Evolutionary conservation across 2,797 vertebrate genomes (phyloP).

Genomic region (Oceanodroma leucorhoa): DNA sequence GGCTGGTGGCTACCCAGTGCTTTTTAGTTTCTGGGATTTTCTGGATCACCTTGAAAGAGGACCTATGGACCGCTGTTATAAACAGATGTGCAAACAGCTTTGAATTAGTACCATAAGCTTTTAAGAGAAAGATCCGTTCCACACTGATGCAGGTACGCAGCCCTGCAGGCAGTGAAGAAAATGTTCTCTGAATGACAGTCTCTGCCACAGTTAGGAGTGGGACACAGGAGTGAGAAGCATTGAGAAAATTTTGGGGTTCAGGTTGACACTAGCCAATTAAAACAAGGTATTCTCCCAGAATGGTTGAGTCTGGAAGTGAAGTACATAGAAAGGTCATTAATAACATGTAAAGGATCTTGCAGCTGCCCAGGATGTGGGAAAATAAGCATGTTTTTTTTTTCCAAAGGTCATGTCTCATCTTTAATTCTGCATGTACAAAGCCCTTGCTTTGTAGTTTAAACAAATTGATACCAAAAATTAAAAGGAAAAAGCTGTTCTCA

Average conservation of each 20-base stretch:
- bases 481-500: background rate
- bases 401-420: background rate
- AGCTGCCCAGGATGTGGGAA: background rate
- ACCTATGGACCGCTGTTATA: background rate
- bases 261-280: background rate
- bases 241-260: background rate
- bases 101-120: background rate
- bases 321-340: background rate
- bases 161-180: background rate
- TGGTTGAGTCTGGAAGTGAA: background rate
- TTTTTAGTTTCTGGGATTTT: background rate
- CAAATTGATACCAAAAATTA: background rate
- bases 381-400: background rate
- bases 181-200: background rate
- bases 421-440: background rate
- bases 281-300: background rate
- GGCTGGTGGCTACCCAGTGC: background rate
- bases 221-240: background rate
- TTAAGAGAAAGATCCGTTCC: background rate
- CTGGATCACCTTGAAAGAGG: background rate
- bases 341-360: background rate
- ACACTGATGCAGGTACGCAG: fast-evolving
- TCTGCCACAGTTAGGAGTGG: background rate
- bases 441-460: background rate
- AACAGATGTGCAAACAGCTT: background rate